Percentiles rank a stretch among this genome's conserved stretches.
Conservation (phyloP, 2,797 vertebrate species). For the Lepilemur septentrionalis region DNA sequence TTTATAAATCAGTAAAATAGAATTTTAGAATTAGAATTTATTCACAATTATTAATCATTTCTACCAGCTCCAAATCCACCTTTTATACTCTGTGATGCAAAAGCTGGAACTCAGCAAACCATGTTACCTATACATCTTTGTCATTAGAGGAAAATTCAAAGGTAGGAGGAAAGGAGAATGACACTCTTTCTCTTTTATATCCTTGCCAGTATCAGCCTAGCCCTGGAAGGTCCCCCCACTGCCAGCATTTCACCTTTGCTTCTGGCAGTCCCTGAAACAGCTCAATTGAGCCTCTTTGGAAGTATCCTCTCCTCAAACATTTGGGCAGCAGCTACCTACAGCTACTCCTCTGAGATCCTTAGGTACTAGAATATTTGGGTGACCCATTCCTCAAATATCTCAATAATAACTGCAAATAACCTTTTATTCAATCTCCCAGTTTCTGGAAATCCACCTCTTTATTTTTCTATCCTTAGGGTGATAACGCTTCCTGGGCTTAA, state of each 20-base stretch:
- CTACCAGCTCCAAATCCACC: neutral
- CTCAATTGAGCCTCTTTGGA: neutral
- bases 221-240: neutral
- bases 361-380: neutral
- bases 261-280: neutral
- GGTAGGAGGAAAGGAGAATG: neutral
- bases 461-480: neutral
- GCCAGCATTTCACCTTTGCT: neutral
- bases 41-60: neutral
- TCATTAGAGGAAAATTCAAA: neutral
- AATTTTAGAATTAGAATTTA: neutral
- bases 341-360: neutral
- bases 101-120: neutral
- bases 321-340: neutral
- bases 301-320: neutral
- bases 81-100: neutral
- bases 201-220: neutral
- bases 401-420: neutral
- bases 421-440: neutral
- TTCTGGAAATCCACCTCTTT: neutral
- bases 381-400: neutral
- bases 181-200: neutral
- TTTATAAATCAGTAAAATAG: neutral
- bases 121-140: neutral
- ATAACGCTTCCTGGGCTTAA: neutral